phyloP scores from a whole-genome alignment of 2,797 vertebrate species.

The Meda fulgida region DNA sequence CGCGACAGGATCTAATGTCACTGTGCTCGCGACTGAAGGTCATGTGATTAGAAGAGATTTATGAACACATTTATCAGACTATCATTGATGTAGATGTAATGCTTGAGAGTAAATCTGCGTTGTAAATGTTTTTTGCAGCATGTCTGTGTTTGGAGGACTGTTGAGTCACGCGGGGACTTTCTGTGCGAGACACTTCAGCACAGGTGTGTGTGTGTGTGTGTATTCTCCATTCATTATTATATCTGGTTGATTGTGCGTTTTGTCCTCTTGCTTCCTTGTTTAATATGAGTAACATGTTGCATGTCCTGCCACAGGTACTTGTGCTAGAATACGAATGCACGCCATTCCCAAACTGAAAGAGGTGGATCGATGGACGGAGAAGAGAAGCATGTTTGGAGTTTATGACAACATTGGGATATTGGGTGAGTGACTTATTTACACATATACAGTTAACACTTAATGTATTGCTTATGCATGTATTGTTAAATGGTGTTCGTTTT shows the following conservation, averaged over 20 bases:
- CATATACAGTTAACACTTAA: neutral
- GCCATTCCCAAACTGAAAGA: constrained; percentile 77
- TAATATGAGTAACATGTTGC: neutral
- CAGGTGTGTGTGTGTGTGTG: constrained; percentile 59
- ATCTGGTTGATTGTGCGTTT: too few relatives aligned
- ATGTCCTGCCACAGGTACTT: constrained; percentile 63
- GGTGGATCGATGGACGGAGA: constrained; percentile 92
- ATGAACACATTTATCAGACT: neutral
- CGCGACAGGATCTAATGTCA: neutral
- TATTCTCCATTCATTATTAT: neutral
- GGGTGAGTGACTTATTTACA: constrained; percentile 72
- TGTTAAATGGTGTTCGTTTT: neutral
- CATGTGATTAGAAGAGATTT: neutral
- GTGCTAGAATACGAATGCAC: constrained; percentile 73
- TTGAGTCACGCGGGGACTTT: constrained; percentile 67
- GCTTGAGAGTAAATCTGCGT: neutral
- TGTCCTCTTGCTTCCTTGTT: neutral
- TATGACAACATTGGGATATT: constrained; percentile 95
- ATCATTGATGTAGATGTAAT: neutral
- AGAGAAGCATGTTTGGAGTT: constrained; percentile 88
- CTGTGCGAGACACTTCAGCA: constrained; percentile 68
- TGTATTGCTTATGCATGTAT: neutral
- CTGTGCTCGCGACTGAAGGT: neutral
- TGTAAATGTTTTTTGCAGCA: constrained; percentile 44
- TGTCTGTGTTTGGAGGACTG: constrained; percentile 70